phyloP scores from a whole-genome alignment of 2,888 invertebrate genomes.

The Punctoribates punctum region DNA sequence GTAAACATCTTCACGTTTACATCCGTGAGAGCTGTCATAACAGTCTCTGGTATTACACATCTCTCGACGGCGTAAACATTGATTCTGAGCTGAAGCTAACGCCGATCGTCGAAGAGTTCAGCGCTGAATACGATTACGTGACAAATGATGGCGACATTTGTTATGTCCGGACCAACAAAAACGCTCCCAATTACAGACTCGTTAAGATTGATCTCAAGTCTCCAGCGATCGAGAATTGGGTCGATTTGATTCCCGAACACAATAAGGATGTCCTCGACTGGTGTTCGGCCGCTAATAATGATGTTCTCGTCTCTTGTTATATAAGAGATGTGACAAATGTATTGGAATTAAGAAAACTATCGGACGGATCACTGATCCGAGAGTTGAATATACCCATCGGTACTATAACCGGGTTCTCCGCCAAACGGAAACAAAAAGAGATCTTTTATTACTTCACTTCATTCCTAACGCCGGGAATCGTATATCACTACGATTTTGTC shows the following conservation, averaged over 20 bases:
- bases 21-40: constrained; percentile 85
- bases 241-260: constrained; percentile 76
- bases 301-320: constrained; percentile 81
- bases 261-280: constrained; percentile 82
- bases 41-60: constrained; percentile 74
- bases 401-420: constrained; percentile 75
- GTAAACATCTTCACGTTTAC: constrained; percentile 75
- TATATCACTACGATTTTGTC: constrained; percentile 79
- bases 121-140: constrained; percentile 92
- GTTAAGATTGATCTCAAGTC: constrained; percentile 64
- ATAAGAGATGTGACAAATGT: constrained; percentile 72
- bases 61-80: constrained; percentile 35
- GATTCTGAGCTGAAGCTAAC: constrained; percentile 27
- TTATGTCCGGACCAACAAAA: constrained; percentile 85
- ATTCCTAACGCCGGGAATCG: constrained; percentile 81
- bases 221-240: constrained; percentile 65
- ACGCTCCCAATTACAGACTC: constrained; percentile 85
- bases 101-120: constrained; percentile 73
- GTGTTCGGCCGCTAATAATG: constrained; percentile 71
- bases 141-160: constrained; percentile 78
- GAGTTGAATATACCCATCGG: constrained; percentile 60
- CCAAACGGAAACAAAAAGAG: constrained; percentile 76
- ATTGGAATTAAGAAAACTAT: constrained; percentile 39
- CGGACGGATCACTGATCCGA: constrained; percentile 38
- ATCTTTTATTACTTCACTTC: constrained; percentile 92